A percentile compares a stretch with the other conserved stretches of the same genome.
Conservation (phyloP, 2,888 invertebrate genomes). For the Epirrita christyi region DNA sequence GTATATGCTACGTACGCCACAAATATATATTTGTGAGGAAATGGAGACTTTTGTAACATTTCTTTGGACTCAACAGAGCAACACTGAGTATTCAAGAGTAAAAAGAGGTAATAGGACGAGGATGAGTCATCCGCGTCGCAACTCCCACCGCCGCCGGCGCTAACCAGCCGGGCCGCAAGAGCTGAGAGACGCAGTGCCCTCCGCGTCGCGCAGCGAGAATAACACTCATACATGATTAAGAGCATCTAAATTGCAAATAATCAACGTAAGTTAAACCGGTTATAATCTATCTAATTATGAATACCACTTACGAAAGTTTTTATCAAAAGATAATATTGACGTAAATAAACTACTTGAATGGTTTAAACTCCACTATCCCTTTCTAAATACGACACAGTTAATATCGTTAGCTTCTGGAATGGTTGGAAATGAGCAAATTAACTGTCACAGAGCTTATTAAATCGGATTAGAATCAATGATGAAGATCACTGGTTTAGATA, state of each 20-base stretch:
- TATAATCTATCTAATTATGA: no score
- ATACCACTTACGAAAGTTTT: no score
- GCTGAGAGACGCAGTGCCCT: no score
- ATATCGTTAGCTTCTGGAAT: constrained; percentile 28
- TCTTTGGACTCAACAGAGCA: constrained; percentile 52
- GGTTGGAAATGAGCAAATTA: constrained; percentile 38
- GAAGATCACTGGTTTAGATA: constrained; percentile 35
- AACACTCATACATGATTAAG: no score
- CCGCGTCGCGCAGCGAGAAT: no score
- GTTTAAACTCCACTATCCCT: constrained; percentile 31
- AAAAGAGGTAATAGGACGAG: no score
- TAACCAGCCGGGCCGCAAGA: no score
- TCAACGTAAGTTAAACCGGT: no score
- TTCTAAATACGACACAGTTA: constrained; percentile 30
- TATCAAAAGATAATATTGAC: constrained; percentile 37
- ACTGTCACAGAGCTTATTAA: constrained; percentile 45
- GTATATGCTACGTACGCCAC: constrained; percentile 23
- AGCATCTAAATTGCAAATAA: no score
- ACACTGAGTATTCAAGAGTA: constrained; percentile 56
- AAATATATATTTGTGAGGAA: constrained; percentile 23
- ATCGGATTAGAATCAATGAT: constrained; percentile 39
- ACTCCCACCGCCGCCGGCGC: no score
- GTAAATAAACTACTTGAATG: constrained; percentile 30
- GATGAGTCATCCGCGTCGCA: no score
- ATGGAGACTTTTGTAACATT: constrained; percentile 38